These are phyloP conservation scores for Desmodus rotundus DNA, from an alignment of 2,113 vertebrate species.

Conservation along the genomic window DNA sequence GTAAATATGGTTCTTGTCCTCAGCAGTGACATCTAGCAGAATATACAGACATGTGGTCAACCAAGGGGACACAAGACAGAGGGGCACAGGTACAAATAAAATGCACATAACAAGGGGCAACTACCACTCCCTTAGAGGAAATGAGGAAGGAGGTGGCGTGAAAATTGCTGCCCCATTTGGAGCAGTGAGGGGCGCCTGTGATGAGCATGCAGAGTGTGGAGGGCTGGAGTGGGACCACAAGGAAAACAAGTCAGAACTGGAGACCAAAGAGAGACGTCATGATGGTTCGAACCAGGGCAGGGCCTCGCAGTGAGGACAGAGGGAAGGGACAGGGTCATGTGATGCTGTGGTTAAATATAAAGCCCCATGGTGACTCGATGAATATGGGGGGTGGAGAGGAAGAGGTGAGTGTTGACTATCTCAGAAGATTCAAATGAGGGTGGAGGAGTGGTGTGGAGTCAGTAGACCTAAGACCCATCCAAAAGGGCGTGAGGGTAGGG, in stretches of 20 bases:
- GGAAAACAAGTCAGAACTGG: background rate
- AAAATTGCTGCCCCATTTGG: background rate
- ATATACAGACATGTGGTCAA: background rate
- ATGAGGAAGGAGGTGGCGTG: no score
- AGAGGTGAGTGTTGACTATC: background rate
- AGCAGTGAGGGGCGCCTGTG: background rate
- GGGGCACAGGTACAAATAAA: background rate
- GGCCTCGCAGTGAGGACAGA: background rate
- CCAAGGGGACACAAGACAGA: background rate
- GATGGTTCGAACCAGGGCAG: background rate
- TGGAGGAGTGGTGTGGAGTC: no score
- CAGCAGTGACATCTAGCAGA: background rate
- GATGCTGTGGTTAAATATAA: background rate
- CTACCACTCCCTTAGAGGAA: background rate
- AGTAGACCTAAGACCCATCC: background rate
- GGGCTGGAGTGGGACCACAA: background rate
- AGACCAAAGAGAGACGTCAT: background rate
- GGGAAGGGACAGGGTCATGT: rapidly evolving
- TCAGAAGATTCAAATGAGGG: background rate
- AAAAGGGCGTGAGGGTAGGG: background rate
- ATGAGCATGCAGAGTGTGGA: background rate
- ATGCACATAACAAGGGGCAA: background rate
- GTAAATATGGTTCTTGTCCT: background rate
- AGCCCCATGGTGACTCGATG: background rate
- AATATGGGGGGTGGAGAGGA: background rate